Evolutionary conservation across 2,888 invertebrate genomes (phyloP), one percentile per base, ranked within the genome.

Genomic region (Entomobrya multifasciata): DNA sequence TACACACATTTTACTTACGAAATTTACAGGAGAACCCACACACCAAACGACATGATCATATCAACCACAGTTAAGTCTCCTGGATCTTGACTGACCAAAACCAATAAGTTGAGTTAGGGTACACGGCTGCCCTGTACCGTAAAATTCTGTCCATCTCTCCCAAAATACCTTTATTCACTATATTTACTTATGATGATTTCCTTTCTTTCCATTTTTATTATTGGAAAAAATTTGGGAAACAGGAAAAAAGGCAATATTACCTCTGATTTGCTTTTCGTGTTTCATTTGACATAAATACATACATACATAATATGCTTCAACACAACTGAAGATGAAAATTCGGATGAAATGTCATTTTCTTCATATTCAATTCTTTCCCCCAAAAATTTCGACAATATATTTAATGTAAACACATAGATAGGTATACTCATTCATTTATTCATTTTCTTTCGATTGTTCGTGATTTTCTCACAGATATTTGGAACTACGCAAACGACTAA

Each of bases 41-140:
- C n/a, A n/a, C n/a, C n/a, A 70, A 81, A 57, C 77, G 52, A 84
- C 84, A 84, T 84, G 84, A 77, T 84, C 84, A 70, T 57, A 78
- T 84, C 84, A 67, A 70, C 67, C 65, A 27, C 47, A 22, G 67
- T 44, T 44, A 10, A 44, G 67, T n/a, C n/a, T n/a, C n/a, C n/a
- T n/a, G n/a, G n/a, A n/a, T n/a, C n/a, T n/a, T n/a, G n/a, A n/a
- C n/a, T n/a, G n/a, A 22, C 17, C 15, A 11, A 70, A 70, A 70
- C 67, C 67, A 70, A 70, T 70, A 70, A 70, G 67, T 70, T 70
- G 41, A 70, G 65, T 65, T 15, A 30, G 36, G 6, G n/a, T 36
- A 10, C 65, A 36, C 27, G 17, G 10, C 8, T 36, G 36, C 55
- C 30, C 49, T 49, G 5, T 27, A 13, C n/a, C 52, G 52, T 1